Evolutionary conservation across 2,888 invertebrate species (phyloP).

Genomic region (Nomada goodeniana): DNA sequence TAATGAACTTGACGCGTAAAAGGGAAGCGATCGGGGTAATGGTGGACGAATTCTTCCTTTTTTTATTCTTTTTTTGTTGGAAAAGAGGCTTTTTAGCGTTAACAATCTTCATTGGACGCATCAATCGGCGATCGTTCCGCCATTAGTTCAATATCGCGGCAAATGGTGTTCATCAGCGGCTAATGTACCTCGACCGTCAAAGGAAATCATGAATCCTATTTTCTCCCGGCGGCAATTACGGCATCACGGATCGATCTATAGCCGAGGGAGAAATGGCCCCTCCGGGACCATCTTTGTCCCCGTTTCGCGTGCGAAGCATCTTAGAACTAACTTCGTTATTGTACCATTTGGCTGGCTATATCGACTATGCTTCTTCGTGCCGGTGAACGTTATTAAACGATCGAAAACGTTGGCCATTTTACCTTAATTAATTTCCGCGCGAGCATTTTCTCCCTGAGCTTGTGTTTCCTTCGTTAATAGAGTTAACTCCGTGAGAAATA

Average conservation of each 20-base stretch:
- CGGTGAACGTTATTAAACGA: conserved; percentile 34
- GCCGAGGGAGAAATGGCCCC: conserved; percentile 58
- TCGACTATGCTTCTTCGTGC: conserved; percentile 35
- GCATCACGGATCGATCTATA: conserved; percentile 62
- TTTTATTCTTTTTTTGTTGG: not conserved
- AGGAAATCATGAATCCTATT: conserved; percentile 64
- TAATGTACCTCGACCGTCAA: conserved; percentile 52
- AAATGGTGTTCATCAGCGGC: conserved; percentile 32
- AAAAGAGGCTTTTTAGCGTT: not conserved
- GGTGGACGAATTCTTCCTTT: conserved; percentile 10
- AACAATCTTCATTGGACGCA: not conserved
- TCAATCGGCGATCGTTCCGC: conserved; percentile 20
- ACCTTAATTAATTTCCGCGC: conserved; percentile 37
- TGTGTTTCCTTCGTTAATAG: not conserved
- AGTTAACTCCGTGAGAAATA: not conserved
- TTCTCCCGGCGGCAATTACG: conserved; percentile 63
- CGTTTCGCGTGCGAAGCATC: conserved; percentile 52
- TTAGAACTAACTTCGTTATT: conserved; percentile 70
- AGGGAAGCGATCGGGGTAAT: not conserved
- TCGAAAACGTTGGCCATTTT: conserved; percentile 2
- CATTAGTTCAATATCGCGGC: conserved; percentile 20
- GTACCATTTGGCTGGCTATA: conserved; percentile 60
- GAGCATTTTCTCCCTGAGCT: not conserved
- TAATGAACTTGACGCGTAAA: not conserved
- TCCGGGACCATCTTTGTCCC: conserved; percentile 57